phyloP scores from a whole-genome alignment of 2,113 vertebrate species.

The Campylorhamphus procurvoides region DNA sequence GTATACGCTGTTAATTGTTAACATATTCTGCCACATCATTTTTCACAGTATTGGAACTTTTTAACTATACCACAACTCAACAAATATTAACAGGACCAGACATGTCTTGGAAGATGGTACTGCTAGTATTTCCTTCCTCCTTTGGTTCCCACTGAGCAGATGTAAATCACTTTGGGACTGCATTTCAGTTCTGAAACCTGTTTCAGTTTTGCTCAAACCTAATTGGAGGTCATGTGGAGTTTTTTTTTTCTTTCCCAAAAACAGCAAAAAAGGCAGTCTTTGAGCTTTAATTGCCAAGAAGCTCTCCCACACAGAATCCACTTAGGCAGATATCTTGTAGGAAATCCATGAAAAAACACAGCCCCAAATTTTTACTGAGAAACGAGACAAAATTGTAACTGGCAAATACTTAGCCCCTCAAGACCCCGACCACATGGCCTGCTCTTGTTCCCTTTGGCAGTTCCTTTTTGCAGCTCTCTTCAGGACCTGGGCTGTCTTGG shows the following conservation, averaged over 20 bases:
- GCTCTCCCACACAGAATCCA: background rate
- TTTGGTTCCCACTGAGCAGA: conserved; percentile 45
- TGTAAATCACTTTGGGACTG: conserved; percentile 36
- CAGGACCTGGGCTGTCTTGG: background rate
- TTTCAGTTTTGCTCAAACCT: conserved; percentile 50
- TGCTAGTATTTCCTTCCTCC: conserved; percentile 40
- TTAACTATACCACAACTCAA: conserved; percentile 51
- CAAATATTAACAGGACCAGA: conserved; percentile 52
- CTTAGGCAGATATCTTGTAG: background rate
- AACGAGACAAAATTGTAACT: conserved; percentile 24
- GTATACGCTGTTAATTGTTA: conserved; percentile 64
- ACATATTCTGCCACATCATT: conserved; percentile 57
- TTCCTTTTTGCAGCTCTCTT: background rate
- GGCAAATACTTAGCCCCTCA: conserved; percentile 6
- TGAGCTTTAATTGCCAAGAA: conserved; percentile 35
- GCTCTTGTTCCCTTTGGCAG: background rate
- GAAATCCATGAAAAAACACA: background rate
- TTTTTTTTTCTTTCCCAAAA: conserved; percentile 13
- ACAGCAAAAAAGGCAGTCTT: background rate
- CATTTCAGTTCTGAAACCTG: conserved; percentile 48
- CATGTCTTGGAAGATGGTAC: conserved; percentile 43
- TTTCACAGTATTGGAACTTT: conserved; percentile 49
- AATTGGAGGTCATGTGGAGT: conserved; percentile 30
- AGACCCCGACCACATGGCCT: background rate
- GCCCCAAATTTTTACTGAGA: background rate